Evolutionary conservation across 2,888 invertebrate genomes (phyloP), one percentile per base, ranked within the genome.

Genomic region (Prosopocoilus inquinatus): DNA sequence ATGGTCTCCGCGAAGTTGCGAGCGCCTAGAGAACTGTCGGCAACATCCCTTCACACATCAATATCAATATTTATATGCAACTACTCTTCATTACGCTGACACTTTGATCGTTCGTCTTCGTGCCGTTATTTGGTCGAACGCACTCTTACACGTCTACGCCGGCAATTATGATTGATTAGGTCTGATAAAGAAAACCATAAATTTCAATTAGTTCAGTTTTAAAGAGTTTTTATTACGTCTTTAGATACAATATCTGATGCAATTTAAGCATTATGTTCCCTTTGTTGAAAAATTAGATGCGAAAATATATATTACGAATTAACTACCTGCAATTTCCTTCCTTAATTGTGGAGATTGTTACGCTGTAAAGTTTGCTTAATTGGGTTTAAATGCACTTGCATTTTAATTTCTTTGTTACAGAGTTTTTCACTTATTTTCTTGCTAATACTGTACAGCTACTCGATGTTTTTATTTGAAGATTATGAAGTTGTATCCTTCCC

Each of bases 21-120:
- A 65, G 60, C 61, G 62, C 62, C 65, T 8, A 75, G 79, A 78
- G 79, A 79, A 79, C 76, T 68, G 70, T 73, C 74, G 65, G 67
- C 64, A 67, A 72, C 73, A 76, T 78, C 78, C 77, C 77, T 80
- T 79, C 79, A 78, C 79, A 80, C 76, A 75, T 76, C 75, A 76
- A 75, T 75, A 75, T 76, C 74, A 73, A 74, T 74, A 72, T 74
- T 74, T 73, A 71, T 69, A 72, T 72, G 72, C 72, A 70, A 75
- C 75, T 72, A 72, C 67, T 76, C 76, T 76, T 75, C 74, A 75
- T 76, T 74, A 74, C 60, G 59, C 54, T 75, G 75, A 75, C 75
- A 73, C 65, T 68, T 73, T 73, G 72, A 74, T 70, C 68, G 71
- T 66, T 64, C 66, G 67, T 69, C 69, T 68, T 69, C 64, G 62